These are phyloP conservation scores for Oxycera nigricornis DNA, from an alignment of 2,888 invertebrate species.

Conservation along the genomic window DNA sequence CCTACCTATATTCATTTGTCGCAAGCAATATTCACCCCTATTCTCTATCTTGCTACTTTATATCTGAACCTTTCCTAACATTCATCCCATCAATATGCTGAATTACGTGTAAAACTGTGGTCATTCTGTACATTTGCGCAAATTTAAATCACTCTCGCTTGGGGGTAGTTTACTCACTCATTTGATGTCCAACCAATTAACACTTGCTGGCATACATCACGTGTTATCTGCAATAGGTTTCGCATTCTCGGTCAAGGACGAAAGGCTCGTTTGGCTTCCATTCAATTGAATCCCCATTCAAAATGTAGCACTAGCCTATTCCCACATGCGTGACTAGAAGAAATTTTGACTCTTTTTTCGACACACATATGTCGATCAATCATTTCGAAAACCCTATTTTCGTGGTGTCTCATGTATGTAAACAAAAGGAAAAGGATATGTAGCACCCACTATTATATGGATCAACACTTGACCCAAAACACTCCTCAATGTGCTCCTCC, in stretches of 20 bases:
- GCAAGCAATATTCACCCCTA: no score
- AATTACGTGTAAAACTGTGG: no score
- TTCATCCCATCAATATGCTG: no score
- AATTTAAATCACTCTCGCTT: constrained; percentile 3
- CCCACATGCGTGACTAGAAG: background rate
- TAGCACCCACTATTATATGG: background rate
- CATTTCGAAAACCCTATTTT: background rate
- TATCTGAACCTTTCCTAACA: no score
- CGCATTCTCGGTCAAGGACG: background rate
- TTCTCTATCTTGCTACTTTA: no score
- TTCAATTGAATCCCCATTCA: background rate
- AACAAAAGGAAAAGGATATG: background rate
- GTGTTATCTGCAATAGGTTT: background rate
- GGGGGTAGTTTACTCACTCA: background rate
- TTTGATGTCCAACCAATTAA: background rate
- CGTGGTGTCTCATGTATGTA: background rate
- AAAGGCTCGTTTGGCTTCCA: background rate
- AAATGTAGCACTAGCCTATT: background rate
- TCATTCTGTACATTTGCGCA: constrained; percentile 22
- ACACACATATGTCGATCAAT: background rate
- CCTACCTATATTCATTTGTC: no score
- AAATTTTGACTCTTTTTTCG: background rate
- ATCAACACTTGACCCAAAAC: background rate
- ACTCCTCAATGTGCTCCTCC: background rate
- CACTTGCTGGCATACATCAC: background rate